Evolutionary conservation across 1,140 invertebrate species (phyloP), one percentile per base, ranked within the genome.

Genomic region (Bombus ignitus): DNA sequence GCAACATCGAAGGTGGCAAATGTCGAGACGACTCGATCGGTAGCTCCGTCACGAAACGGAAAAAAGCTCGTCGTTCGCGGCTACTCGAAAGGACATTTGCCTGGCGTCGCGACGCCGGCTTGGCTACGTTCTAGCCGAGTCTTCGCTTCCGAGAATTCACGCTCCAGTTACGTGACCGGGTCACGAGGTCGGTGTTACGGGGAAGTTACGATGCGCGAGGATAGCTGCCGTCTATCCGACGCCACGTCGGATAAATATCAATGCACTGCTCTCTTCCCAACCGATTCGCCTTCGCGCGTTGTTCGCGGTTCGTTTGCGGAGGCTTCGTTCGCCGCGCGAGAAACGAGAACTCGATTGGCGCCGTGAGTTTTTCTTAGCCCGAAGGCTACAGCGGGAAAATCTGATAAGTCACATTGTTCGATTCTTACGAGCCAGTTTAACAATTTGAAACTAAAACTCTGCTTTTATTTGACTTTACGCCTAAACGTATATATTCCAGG

Each of bases 91-190:
- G 84, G 84, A 89, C 81, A 15, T 80, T 89, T 77, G 80, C 80
- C 65, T 47, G 86, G 81, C 75, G 81, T 86, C 74, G 83, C 74
- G 75, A 59, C 86, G 86, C 66, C 79, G 74, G 59, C 53, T 57
- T 65, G 75, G 44, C 57, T 85, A 81, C 77, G 57, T 68, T 72
- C 39, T 66, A 32, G n/a, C n/a, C 37, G n/a, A 79, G 85, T 83
- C 76, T 66, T 76, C 57, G 66, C 71, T 71, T 18, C 42, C 47
- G 83, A 86, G 86, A 88, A 88, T 76, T 90, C 81, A 84, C 59
- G 89, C 89, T 90, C 89, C 32, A 90, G 87, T 90, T 90, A 90
- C 73, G 87, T 81, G 87, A 90, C 83, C 89, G 57, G 87, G 89
- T 90, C 89, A 84, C 68, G 81, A 59, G 89, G 87, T 86, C 77